These are phyloP conservation scores for Eupithecia tripunctaria DNA, from an alignment of 2,888 invertebrate genomes.

Conservation along the genomic window DNA sequence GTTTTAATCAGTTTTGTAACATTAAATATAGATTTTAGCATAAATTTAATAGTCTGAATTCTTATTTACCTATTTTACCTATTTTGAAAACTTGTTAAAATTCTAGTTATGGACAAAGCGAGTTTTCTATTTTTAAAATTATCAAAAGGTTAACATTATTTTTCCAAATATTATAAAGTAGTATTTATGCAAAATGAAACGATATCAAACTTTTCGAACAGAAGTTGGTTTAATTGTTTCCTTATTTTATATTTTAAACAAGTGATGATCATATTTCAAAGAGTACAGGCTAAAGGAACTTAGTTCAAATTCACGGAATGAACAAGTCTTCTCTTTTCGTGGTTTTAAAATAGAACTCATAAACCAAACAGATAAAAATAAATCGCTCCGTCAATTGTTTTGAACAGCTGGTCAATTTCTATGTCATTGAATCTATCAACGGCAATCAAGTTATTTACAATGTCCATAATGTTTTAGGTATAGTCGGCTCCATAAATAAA, in stretches of 20 bases:
- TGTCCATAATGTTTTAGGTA: conserved; percentile 19
- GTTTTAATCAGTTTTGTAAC: not conserved
- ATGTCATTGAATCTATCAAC: conserved; percentile 67
- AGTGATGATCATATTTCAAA: not conserved
- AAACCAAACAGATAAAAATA: conserved; percentile 35
- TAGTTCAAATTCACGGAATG: not conserved
- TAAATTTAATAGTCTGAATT: not conserved
- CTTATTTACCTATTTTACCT: not conserved
- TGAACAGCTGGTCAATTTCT: conserved; percentile 56
- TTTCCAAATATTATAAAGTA: not conserved
- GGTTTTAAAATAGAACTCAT: conserved; percentile 33
- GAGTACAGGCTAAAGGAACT: not conserved
- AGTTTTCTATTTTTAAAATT: not conserved
- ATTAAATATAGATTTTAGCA: not conserved
- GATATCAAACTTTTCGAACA: not conserved
- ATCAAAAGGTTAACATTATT: not conserved
- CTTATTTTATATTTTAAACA: not conserved
- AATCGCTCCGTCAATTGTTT: conserved; percentile 31
- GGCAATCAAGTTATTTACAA: conserved; percentile 36
- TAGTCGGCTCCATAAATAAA: not conserved
- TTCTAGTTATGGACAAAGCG: not conserved
- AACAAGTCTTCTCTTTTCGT: not conserved
- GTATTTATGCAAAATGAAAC: not conserved
- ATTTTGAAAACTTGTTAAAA: not conserved
- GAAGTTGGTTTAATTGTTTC: not conserved